Percentiles rank a stretch among this genome's conserved stretches.
These are phyloP conservation scores for Rotaria socialis DNA, from an alignment of 2,888 invertebrate genomes.

Conservation along the genomic window DNA sequence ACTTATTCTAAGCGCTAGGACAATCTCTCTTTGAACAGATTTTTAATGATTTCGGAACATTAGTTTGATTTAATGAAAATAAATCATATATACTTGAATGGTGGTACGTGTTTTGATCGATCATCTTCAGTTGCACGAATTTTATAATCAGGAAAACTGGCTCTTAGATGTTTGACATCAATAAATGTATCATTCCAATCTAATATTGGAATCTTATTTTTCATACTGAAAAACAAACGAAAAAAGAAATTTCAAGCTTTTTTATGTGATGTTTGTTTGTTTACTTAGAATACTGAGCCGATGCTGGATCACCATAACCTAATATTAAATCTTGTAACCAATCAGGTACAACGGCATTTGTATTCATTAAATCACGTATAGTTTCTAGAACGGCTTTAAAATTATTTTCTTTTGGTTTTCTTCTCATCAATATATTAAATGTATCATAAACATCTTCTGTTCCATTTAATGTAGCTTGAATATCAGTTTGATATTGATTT, in stretches of 20 bases:
- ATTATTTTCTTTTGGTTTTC: slow-evolving; percentile 99
- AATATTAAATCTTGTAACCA: slow-evolving; percentile 72
- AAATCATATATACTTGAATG: slow-evolving; percentile 68
- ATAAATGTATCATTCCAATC: slow-evolving; percentile 92
- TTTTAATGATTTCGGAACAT: no score
- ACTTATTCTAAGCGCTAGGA: no score
- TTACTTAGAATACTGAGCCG: slow-evolving; percentile 84
- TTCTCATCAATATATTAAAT: slow-evolving; percentile 90
- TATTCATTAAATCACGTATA: slow-evolving; percentile 96
- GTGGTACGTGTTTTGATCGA: slow-evolving; percentile 68
- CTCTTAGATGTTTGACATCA: slow-evolving; percentile 77
- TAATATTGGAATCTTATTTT: slow-evolving; percentile 69
- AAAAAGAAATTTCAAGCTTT: neutral
- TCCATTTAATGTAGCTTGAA: slow-evolving; percentile 67
- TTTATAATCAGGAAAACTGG: slow-evolving; percentile 78
- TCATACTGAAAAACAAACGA: slow-evolving; percentile 68
- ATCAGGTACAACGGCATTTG: slow-evolving; percentile 65
- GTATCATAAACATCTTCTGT: slow-evolving; percentile 66
- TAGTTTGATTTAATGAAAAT: slow-evolving; percentile 47
- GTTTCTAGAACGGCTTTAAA: slow-evolving; percentile 99
- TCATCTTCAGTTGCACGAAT: slow-evolving; percentile 70
- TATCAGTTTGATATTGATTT: slow-evolving; percentile 76
- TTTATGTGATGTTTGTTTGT: neutral
- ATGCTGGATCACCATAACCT: slow-evolving; percentile 93
- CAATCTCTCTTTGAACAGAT: neutral